Percentiles rank a stretch among this genome's conserved stretches.
phyloP scores from a whole-genome alignment of 2,888 invertebrate species.

The Malachius bipustulatus region DNA sequence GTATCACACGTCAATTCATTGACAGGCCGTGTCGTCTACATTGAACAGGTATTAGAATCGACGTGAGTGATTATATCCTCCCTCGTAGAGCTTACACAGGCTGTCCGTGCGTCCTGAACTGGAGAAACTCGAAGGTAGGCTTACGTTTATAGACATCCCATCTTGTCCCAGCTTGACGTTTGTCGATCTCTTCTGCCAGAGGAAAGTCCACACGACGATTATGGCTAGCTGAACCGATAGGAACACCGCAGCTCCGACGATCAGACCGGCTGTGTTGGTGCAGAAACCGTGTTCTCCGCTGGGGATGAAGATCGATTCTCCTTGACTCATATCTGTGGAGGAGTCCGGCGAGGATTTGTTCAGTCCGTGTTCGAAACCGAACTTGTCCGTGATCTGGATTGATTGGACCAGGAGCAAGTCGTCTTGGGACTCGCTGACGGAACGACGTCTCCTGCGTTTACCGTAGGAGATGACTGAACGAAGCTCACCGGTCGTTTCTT shows the following conservation, averaged over 20 bases:
- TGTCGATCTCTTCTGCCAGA: slow-evolving; percentile 65
- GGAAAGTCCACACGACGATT: slow-evolving; percentile 78
- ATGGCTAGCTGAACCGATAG: slow-evolving; percentile 77
- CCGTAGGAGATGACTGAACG: slow-evolving; percentile 76
- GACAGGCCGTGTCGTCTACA: too few species aligned
- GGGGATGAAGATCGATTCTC: slow-evolving; percentile 61
- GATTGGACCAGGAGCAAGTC: slow-evolving; percentile 81
- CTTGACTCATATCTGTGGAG: slow-evolving; percentile 42
- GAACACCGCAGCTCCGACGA: slow-evolving; percentile 77
- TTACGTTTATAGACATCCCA: slow-evolving; percentile 46
- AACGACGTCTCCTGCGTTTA: slow-evolving; percentile 60
- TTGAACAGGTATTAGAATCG: slow-evolving; percentile 34
- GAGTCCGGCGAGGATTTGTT: slow-evolving; percentile 31
- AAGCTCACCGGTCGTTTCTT: slow-evolving; percentile 71
- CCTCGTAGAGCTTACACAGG: slow-evolving; percentile 80
- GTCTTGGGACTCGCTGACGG: slow-evolving; percentile 46
- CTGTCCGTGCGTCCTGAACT: slow-evolving; percentile 51
- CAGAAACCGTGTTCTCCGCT: slow-evolving; percentile 50
- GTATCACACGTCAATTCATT: too few species aligned
- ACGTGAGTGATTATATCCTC: slow-evolving; percentile 66
- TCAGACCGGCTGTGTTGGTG: slow-evolving; percentile 67
- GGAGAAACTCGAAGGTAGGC: slow-evolving; percentile 50
- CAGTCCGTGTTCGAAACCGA: slow-evolving; percentile 65
- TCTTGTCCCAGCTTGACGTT: slow-evolving; percentile 44
- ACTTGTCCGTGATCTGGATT: slow-evolving; percentile 87